phyloP scores from a whole-genome alignment of 2,888 invertebrate genomes.

The Polydrusus cervinus region DNA sequence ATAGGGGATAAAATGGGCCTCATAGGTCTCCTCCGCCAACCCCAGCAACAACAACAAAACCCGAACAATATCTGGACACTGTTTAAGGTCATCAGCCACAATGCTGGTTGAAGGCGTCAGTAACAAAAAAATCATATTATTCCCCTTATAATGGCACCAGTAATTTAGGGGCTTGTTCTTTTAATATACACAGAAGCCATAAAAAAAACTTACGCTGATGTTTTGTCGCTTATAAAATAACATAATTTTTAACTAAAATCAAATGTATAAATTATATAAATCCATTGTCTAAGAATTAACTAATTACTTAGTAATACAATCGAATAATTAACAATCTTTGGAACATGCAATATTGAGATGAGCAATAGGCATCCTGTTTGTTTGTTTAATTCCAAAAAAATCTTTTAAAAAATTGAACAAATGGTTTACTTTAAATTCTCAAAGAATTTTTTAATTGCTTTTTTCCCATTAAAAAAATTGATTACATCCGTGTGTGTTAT shows the following conservation, averaged over 20 bases:
- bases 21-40: too few species aligned
- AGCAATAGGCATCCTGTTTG: conserved; percentile 18
- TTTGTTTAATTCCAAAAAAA: conserved; percentile 1
- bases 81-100: too few species aligned
- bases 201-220: neutral
- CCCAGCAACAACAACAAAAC: too few species aligned
- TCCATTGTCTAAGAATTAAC: conserved; percentile 1
- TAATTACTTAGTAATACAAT: conserved; percentile 5
- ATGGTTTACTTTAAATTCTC: conserved; percentile 1
- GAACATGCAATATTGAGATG: conserved; percentile 7
- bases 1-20: too few species aligned
- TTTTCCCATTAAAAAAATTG: neutral
- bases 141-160: too few species aligned
- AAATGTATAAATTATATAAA: conserved; percentile 8
- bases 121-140: too few species aligned
- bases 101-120: too few species aligned
- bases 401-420: neutral
- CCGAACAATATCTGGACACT: too few species aligned
- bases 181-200: neutral
- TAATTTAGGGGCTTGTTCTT: too few species aligned
- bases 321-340: neutral
- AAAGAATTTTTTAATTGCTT: conserved; percentile 11
- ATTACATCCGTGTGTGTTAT: conserved; percentile 8
- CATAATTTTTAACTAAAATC: conserved; percentile 2
- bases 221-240: neutral